A percentile compares a stretch with the other conserved stretches of the same genome.
Evolutionary conservation across 2,888 invertebrate genomes (phyloP).

Genomic region (Arge pagana): DNA sequence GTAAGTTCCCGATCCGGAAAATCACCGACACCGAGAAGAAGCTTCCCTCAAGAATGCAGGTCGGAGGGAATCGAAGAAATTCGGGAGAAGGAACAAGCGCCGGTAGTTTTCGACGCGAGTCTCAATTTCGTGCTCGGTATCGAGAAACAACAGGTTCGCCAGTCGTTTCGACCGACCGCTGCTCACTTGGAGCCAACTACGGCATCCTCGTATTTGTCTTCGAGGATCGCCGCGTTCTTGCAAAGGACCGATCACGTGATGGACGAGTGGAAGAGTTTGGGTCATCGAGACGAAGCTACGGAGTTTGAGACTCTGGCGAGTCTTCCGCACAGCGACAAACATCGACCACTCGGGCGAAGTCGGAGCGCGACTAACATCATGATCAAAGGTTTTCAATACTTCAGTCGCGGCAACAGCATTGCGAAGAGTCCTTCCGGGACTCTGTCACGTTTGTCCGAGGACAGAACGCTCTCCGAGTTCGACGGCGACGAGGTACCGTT

Average conservation of each 20-base stretch:
- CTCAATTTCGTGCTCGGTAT: slow-evolving; percentile 78
- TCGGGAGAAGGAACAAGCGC: slow-evolving; percentile 71
- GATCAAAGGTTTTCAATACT: slow-evolving; percentile 80
- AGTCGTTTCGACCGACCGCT: slow-evolving; percentile 72
- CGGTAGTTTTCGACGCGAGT: slow-evolving; percentile 82
- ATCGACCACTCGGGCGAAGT: slow-evolving; percentile 52
- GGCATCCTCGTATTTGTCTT: slow-evolving; percentile 75
- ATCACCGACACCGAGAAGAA: slow-evolving; percentile 67
- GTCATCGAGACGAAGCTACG: slow-evolving; percentile 64
- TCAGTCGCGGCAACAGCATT: slow-evolving; percentile 55
- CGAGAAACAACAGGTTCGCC: slow-evolving; percentile 71
- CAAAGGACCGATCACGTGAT: slow-evolving; percentile 85
- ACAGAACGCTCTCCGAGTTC: slow-evolving; percentile 49
- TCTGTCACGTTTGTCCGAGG: slow-evolving; percentile 36
- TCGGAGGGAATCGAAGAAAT: slow-evolving; percentile 65
- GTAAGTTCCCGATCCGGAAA: slow-evolving; percentile 51
- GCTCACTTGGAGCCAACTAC: slow-evolving; percentile 78
- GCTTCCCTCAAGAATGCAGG: slow-evolving; percentile 67
- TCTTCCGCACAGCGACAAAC: slow-evolving; percentile 29
- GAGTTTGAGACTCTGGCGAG: slow-evolving; percentile 36
- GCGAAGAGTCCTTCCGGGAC: slow-evolving; percentile 44
- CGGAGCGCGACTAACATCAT: slow-evolving; percentile 81
- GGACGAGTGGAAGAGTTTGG: slow-evolving; percentile 82
- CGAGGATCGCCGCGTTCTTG: slow-evolving; percentile 79
- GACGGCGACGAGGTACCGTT: slow-evolving; percentile 44